Percentiles rank a stretch among this genome's conserved stretches.
These are phyloP conservation scores for Penelope pileata DNA, from an alignment of 2,113 vertebrate genomes.

Conservation along the genomic window DNA sequence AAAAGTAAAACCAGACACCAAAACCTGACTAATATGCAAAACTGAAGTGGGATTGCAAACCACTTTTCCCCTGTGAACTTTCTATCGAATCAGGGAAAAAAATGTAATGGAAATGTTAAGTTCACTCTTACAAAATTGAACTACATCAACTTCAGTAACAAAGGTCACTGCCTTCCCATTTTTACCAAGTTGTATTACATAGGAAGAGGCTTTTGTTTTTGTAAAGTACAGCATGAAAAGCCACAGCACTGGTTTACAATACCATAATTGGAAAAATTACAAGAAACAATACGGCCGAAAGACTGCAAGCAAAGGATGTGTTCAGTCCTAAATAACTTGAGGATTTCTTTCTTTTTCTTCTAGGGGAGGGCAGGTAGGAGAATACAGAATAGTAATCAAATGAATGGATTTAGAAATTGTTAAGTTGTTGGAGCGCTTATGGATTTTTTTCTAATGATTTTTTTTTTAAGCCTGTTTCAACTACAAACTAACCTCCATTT, in stretches of 20 bases:
- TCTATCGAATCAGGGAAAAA: conserved; percentile 34
- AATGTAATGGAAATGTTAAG: conserved; percentile 52
- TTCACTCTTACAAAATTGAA: conserved; percentile 19
- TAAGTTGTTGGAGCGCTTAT: neutral
- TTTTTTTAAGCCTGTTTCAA: neutral
- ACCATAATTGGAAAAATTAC: neutral
- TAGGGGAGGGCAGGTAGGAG: neutral
- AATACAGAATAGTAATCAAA: neutral
- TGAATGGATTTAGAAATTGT: neutral
- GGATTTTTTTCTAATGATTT: neutral
- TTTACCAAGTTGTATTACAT: neutral
- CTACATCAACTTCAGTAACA: conserved; percentile 5
- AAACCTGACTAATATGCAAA: conserved; percentile 67
- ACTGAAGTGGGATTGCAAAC: conserved; percentile 43
- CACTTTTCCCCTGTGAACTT: conserved; percentile 67
- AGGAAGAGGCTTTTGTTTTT: conserved; percentile 38
- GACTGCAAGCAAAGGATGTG: neutral
- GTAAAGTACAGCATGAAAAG: neutral
- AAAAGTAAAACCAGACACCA: conserved; percentile 60
- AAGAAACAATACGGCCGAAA: neutral
- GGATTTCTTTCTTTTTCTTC: neutral
- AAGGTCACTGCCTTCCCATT: neutral
- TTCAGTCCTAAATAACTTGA: neutral
- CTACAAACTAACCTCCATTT: conserved; percentile 87
- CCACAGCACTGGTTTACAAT: neutral